phyloP scores from a whole-genome alignment of 2,888 invertebrate species.

The Limnephilus rhombicus region DNA sequence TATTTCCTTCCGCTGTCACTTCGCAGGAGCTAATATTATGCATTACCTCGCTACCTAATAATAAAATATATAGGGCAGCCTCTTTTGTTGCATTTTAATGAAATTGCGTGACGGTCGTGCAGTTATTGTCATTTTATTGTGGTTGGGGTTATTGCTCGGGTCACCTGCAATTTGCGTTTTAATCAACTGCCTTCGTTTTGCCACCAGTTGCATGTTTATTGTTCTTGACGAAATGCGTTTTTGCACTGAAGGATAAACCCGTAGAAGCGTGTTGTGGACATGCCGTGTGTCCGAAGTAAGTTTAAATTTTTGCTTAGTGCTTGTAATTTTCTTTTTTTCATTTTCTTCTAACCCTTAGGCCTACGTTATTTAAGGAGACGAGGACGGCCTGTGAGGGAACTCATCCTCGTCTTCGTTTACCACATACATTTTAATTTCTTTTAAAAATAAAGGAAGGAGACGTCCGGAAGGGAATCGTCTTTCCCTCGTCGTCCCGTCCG shows the following conservation, averaged over 20 bases:
- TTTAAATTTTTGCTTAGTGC: no score
- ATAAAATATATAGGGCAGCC: background rate
- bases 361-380: no score
- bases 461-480: no score
- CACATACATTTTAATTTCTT: no score
- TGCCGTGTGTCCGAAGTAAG: no score
- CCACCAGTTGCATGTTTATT: background rate
- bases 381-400: no score
- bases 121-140: background rate
- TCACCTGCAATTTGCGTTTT: background rate
- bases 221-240: background rate
- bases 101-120: background rate
- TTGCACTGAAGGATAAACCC: background rate
- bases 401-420: no score
- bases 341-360: no score
- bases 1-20: conserved; percentile 35
- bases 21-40: conserved; percentile 9
- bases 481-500: no score
- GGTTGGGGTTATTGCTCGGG: background rate
- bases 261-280: no score
- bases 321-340: no score
- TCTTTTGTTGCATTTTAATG: background rate
- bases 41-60: conserved; percentile 1
- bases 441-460: no score
- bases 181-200: background rate